Evolutionary conservation across 2,797 vertebrate genomes (phyloP).

Genomic region (Scomberomorus guttatus): DNA sequence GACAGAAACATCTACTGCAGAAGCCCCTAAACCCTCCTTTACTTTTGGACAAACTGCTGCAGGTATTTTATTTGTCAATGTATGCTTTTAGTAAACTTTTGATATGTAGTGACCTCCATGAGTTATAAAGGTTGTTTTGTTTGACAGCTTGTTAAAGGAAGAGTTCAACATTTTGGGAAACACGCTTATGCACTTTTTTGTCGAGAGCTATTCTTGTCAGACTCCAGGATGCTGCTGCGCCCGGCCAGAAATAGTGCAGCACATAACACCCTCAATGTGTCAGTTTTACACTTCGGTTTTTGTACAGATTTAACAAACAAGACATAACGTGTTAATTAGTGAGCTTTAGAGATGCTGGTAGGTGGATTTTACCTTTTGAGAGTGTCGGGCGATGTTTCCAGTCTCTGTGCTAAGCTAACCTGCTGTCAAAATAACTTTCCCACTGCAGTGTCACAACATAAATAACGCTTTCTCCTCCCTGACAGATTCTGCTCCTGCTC

Average conservation of each 20-base stretch:
- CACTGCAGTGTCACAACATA: neutral
- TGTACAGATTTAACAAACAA: too few relatives aligned
- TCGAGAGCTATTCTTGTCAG: neutral
- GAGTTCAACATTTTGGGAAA: neutral
- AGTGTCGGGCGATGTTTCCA: too few relatives aligned
- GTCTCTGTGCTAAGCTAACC: too few relatives aligned
- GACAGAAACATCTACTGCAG: constrained; percentile 74
- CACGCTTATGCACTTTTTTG: too few relatives aligned
- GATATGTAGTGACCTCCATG: neutral
- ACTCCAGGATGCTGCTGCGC: too few relatives aligned
- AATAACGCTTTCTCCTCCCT: constrained; percentile 1
- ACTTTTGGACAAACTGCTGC: constrained; percentile 85
- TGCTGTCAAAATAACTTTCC: neutral
- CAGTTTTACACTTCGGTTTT: too few relatives aligned
- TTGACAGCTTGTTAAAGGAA: neutral
- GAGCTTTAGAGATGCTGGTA: too few relatives aligned
- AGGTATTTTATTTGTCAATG: constrained; percentile 74
- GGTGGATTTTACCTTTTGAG: too few relatives aligned
- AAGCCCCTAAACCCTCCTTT: constrained; percentile 84
- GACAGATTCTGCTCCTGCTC: constrained; percentile 88
- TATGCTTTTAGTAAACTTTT: too few relatives aligned
- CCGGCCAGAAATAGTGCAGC: too few relatives aligned
- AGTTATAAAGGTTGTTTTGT: neutral
- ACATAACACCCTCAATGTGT: too few relatives aligned
- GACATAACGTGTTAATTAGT: too few relatives aligned